Evolutionary conservation across 1,140 invertebrate genomes (phyloP).

Genomic region (Drosophila melanica): DNA sequence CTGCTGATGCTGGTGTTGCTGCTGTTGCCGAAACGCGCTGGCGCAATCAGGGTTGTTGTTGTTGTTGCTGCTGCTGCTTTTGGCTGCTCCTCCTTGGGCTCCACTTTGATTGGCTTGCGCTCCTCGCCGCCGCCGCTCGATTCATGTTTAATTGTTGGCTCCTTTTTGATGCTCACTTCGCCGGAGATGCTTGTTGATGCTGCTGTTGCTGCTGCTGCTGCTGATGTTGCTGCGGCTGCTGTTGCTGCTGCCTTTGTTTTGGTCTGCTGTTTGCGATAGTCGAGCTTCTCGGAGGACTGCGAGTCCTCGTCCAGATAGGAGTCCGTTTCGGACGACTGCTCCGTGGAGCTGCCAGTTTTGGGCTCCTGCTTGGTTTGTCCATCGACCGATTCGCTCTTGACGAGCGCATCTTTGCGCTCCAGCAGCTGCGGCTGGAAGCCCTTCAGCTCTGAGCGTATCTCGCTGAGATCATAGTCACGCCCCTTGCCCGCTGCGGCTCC

Average conservation of each 20-base stretch:
- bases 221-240: conserved; percentile 1
- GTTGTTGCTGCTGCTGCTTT: conserved; percentile 27
- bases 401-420: conserved; percentile 47
- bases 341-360: conserved; percentile 73
- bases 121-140: conserved; percentile 15
- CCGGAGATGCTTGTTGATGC: not conserved
- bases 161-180: conserved; percentile 40
- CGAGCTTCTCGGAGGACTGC: conserved; percentile 75
- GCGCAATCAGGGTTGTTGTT: conserved; percentile 41
- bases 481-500: conserved; percentile 85
- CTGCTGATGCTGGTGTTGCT: conserved; percentile 1
- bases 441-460: conserved; percentile 93
- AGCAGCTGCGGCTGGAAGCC: conserved; percentile 85
- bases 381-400: conserved; percentile 42
- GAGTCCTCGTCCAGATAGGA: conserved; percentile 81
- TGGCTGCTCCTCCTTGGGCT: conserved; percentile 52
- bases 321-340: conserved; percentile 77
- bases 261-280: conserved; percentile 42
- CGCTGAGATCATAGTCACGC: conserved; percentile 91
- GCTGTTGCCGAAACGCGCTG: conserved; percentile 47
- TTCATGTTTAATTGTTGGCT: conserved; percentile 46
- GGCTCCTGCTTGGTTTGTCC: conserved; percentile 52
- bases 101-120: conserved; percentile 40
- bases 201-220: not conserved
- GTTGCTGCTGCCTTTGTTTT: conserved; percentile 5